Conservation (phyloP, 2,113 vertebrate species). For the Megaceryle torquata region DNA sequence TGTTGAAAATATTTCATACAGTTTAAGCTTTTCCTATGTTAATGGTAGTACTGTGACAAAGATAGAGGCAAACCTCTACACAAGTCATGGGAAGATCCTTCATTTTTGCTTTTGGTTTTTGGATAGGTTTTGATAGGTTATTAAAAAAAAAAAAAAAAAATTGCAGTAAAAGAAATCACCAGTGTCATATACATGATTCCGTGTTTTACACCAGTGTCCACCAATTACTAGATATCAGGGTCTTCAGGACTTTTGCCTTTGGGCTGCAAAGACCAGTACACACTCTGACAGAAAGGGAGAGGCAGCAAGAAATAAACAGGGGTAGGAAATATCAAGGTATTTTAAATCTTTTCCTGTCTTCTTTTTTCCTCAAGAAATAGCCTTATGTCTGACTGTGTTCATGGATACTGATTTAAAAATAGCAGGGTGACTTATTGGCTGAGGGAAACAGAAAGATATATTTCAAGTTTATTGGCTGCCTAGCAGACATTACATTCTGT, state of each 20-base stretch:
- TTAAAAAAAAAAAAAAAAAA: background rate
- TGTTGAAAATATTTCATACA: background rate
- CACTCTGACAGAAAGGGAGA: background rate
- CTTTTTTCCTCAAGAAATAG: slow-evolving; percentile 7
- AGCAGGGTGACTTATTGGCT: slow-evolving; percentile 18
- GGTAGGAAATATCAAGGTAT: background rate
- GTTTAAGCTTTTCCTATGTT: background rate
- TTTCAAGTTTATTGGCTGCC: slow-evolving; percentile 22
- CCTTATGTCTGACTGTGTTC: background rate
- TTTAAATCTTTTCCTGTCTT: background rate
- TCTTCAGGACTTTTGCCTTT: background rate
- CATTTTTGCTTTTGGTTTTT: background rate
- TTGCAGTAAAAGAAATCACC: background rate
- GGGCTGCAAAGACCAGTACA: background rate
- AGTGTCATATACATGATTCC: background rate
- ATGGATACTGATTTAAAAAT: slow-evolving; percentile 2
- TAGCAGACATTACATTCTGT: slow-evolving; percentile 1
- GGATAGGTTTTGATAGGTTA: background rate
- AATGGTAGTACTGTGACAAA: background rate
- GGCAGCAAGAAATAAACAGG: background rate
- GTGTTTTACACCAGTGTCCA: background rate
- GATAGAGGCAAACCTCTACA: background rate
- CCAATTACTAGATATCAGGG: background rate
- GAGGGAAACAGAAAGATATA: slow-evolving; percentile 17
- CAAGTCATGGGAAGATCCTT: background rate